A percentile compares a stretch with the other conserved stretches of the same genome.
These are phyloP conservation scores for Microtus montanus DNA, from an alignment of 2,113 vertebrate species.

Conservation along the genomic window DNA sequence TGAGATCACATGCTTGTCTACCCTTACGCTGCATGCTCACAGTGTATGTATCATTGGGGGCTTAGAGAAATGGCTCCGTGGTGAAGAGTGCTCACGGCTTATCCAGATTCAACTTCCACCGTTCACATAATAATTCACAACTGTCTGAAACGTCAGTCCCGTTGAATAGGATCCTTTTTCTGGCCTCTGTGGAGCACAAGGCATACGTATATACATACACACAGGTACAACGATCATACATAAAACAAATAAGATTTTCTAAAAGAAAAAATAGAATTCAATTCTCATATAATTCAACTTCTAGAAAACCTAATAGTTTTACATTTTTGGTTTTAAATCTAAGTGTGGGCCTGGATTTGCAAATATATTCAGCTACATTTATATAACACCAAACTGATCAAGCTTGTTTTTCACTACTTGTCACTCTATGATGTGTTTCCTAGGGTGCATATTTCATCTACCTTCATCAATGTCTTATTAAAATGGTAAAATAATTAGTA, in stretches of 20 bases:
- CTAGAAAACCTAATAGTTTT: background rate
- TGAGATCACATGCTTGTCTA: background rate
- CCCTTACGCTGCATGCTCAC: background rate
- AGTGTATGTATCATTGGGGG: background rate
- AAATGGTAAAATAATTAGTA: conserved; percentile 16
- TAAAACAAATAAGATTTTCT: background rate
- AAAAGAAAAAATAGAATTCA: background rate
- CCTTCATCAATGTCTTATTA: background rate
- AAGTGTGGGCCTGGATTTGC: background rate
- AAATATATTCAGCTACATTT: background rate
- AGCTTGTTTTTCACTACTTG: background rate
- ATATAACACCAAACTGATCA: background rate
- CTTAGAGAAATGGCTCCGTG: no score
- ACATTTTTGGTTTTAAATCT: background rate
- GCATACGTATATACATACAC: background rate
- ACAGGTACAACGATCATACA: background rate
- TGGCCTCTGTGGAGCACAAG: background rate
- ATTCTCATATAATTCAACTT: background rate
- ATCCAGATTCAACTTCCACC: background rate
- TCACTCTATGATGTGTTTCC: background rate
- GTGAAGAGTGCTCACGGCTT: background rate
- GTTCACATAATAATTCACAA: background rate
- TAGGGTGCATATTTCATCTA: background rate
- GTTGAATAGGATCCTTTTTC: accelerated
- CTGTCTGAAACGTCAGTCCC: background rate